Conservation (phyloP, 2,113 vertebrate species). For the Hemicordylus capensis region DNA sequence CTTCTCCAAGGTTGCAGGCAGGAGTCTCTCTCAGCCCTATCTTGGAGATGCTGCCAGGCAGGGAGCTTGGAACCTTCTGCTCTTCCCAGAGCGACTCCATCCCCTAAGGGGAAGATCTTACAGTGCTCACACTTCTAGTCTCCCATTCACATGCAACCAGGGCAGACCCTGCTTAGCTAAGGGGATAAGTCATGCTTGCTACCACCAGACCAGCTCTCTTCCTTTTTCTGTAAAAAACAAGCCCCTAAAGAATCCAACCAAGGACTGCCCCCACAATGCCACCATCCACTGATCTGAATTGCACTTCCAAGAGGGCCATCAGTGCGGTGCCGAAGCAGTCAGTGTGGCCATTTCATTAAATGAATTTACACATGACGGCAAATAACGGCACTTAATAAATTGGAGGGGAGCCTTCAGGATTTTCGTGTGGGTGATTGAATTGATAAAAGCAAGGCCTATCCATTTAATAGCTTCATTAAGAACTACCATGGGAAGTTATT, state of each 20-base stretch:
- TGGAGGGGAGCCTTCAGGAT: slow-evolving; percentile 48
- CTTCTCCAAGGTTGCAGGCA: too few species aligned
- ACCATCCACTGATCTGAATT: slow-evolving; percentile 48
- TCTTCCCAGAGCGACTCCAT: too few species aligned
- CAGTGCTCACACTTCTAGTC: too few species aligned
- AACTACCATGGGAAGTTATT: slow-evolving; percentile 63
- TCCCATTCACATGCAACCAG: too few species aligned
- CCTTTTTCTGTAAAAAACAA: slow-evolving; percentile 18
- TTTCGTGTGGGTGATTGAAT: slow-evolving; percentile 67
- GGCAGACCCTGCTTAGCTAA: too few species aligned
- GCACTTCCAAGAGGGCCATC: slow-evolving; percentile 16
- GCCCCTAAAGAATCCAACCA: background rate
- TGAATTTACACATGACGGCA: slow-evolving; percentile 65
- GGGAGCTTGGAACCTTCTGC: too few species aligned
- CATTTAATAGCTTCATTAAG: slow-evolving; percentile 69
- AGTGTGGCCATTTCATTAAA: slow-evolving; percentile 62
- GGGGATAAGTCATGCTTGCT: background rate
- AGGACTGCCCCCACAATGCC: background rate
- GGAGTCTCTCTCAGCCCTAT: too few species aligned
- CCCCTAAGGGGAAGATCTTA: too few species aligned
- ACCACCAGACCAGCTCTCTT: too few species aligned
- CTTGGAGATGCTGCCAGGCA: too few species aligned
- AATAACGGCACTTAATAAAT: slow-evolving; percentile 69
- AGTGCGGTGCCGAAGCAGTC: slow-evolving; percentile 51
- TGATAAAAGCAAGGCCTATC: slow-evolving; percentile 67